phyloP scores from a whole-genome alignment of 2,888 invertebrate genomes.

The Ichneumoninae sp. region DNA sequence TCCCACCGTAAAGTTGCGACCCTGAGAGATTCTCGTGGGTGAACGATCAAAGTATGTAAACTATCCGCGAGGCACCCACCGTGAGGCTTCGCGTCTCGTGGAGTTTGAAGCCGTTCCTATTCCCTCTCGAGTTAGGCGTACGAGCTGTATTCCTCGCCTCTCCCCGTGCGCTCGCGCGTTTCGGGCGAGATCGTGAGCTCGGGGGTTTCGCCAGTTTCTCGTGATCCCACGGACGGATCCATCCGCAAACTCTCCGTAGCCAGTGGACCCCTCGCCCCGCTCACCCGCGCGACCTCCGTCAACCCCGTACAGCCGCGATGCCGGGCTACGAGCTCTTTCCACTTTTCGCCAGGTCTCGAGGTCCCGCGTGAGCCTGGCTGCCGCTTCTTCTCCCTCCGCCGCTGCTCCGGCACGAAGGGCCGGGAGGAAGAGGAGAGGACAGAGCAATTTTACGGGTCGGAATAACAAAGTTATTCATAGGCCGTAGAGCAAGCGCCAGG shows the following conservation, averaged over 20 bases:
- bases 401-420: conserved; percentile 26
- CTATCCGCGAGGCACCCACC: conserved; percentile 59
- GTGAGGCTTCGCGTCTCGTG: conserved; percentile 22
- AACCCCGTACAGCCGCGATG: conserved; percentile 25
- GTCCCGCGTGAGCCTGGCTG: conserved; percentile 38
- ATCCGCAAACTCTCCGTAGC: background rate
- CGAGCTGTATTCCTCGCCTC: conserved; percentile 36
- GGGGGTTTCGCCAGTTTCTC: background rate
- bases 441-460: conserved; percentile 70
- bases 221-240: conserved; percentile 33
- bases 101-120: conserved; percentile 54
- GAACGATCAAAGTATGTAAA: conserved; percentile 72
- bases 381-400: conserved; percentile 34
- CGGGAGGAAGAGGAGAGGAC: conserved; percentile 65
- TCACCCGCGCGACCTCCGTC: conserved; percentile 28
- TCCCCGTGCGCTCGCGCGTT: conserved; percentile 1
- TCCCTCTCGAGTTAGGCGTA: conserved; percentile 19
- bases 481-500: conserved; percentile 65
- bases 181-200: conserved; percentile 20
- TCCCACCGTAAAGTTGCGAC: conserved; percentile 61
- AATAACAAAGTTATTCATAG: conserved; percentile 72
- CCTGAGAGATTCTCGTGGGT: conserved; percentile 68
- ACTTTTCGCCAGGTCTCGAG: conserved; percentile 48
- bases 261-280: background rate
- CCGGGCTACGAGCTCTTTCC: conserved; percentile 27